Conservation (phyloP, 2,888 invertebrate genomes). For the Morinoia aosen region DNA sequence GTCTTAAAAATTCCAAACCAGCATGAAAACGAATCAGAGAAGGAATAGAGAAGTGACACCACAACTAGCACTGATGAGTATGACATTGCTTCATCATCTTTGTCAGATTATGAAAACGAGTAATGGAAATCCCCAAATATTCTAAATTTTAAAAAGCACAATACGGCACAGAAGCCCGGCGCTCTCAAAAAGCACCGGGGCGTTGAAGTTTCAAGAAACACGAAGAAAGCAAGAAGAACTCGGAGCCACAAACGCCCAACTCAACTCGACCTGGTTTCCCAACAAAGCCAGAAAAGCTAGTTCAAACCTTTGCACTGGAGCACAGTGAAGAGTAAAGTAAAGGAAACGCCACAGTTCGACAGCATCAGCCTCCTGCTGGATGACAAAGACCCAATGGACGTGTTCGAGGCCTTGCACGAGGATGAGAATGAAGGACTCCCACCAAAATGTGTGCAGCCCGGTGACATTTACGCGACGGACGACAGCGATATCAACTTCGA, state of each 20-base stretch:
- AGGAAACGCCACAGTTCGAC: not conserved
- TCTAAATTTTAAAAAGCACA: not conserved
- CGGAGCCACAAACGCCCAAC: not conserved
- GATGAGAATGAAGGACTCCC: not conserved
- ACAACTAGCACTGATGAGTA: not conserved
- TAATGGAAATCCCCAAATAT: not conserved
- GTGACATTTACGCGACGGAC: constrained; percentile 26
- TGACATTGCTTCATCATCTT: not conserved
- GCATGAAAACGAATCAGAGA: not conserved
- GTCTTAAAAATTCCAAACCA: not conserved
- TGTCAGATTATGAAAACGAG: not conserved
- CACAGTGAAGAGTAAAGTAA: not conserved
- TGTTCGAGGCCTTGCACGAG: not conserved
- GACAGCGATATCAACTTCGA: not conserved
- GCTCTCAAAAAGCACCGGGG: not conserved
- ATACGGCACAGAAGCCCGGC: not conserved
- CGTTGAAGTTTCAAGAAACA: not conserved
- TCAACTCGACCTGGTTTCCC: not conserved
- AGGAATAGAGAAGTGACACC: not conserved
- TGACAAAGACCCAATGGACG: not conserved
- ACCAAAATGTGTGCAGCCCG: not conserved
- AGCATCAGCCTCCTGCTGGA: not conserved
- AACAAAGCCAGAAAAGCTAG: not conserved
- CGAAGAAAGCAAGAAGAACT: not conserved
- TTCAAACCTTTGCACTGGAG: not conserved